phyloP scores from a whole-genome alignment of 2,113 vertebrate genomes.

The Oncorhynchus tshawytscha region DNA sequence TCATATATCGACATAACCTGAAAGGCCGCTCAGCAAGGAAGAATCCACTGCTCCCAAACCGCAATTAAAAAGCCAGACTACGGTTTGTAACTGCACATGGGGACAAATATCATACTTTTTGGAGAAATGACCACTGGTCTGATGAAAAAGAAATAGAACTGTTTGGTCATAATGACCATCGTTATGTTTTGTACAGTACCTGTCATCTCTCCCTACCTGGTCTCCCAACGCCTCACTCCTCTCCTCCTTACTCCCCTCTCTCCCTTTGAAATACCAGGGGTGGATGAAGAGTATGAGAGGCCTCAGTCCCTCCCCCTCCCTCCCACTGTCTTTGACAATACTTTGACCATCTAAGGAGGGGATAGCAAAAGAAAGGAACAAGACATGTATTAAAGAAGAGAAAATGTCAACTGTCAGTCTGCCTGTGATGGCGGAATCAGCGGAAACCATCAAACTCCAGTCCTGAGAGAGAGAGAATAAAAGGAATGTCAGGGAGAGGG shows the following conservation, averaged over 20 bases:
- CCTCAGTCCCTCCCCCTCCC: no score
- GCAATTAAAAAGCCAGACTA: no score
- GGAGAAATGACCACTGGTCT: no score
- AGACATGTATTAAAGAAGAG: slow-evolving; percentile 69
- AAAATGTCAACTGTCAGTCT: slow-evolving; percentile 83
- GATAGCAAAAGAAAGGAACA: slow-evolving; percentile 54
- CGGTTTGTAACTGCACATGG: no score
- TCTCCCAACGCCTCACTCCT: slow-evolving; percentile 11
- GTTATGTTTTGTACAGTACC: no score
- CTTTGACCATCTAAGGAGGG: slow-evolving; percentile 60
- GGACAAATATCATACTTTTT: no score
- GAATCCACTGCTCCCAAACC: no score
- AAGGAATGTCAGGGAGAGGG: slow-evolving; percentile 10
- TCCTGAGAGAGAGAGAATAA: slow-evolving; percentile 25
- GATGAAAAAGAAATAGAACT: no score
- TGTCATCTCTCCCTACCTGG: no score
- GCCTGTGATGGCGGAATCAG: slow-evolving; percentile 65
- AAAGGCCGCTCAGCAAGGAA: no score
- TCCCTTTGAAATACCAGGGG: slow-evolving; percentile 47
- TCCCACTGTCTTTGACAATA: slow-evolving; percentile 62
- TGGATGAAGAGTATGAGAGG: neutral
- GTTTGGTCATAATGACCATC: no score
- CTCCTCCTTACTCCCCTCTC: slow-evolving; percentile 23
- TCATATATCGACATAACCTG: no score
- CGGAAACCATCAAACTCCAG: slow-evolving; percentile 64